Percentiles rank a stretch among this genome's conserved stretches.
These are phyloP conservation scores for Aegithalos caudatus DNA, from an alignment of 2,113 vertebrate species.

Conservation along the genomic window DNA sequence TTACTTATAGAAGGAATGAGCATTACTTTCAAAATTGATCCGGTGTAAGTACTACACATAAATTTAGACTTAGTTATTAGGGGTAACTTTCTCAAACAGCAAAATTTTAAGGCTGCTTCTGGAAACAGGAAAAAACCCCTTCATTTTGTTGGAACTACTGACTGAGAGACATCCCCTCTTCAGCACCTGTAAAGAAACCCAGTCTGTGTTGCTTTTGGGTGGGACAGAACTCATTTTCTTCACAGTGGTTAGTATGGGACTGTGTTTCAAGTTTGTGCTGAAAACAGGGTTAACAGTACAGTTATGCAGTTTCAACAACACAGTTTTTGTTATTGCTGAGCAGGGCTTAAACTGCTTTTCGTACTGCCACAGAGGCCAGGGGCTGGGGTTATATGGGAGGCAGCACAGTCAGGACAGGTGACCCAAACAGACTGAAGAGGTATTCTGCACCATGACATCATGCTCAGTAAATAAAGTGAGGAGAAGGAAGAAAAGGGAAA, in stretches of 20 bases:
- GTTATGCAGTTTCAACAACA: background rate
- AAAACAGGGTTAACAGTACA: background rate
- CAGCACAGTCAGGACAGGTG: background rate
- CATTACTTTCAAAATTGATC: background rate
- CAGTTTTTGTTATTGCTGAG: background rate
- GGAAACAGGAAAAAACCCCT: background rate
- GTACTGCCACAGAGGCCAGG: background rate
- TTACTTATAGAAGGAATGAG: background rate
- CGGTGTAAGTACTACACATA: rapidly evolving
- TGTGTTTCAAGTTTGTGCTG: background rate
- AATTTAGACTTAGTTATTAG: background rate
- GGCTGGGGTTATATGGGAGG: background rate
- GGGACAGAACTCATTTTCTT: background rate
- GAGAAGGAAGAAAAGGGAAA: background rate
- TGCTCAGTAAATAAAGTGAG: background rate
- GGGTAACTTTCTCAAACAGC: background rate
- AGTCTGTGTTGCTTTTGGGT: background rate
- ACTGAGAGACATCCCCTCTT: background rate
- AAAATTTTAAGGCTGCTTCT: background rate
- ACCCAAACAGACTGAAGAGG: background rate
- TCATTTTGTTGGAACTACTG: background rate
- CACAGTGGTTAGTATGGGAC: background rate
- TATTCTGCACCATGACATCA: background rate
- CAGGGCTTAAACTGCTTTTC: background rate
- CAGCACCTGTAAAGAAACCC: background rate